A percentile compares a stretch with the other conserved stretches of the same genome.
phyloP scores from a whole-genome alignment of 2,888 invertebrate genomes.

The Hoplodrina blanda region DNA sequence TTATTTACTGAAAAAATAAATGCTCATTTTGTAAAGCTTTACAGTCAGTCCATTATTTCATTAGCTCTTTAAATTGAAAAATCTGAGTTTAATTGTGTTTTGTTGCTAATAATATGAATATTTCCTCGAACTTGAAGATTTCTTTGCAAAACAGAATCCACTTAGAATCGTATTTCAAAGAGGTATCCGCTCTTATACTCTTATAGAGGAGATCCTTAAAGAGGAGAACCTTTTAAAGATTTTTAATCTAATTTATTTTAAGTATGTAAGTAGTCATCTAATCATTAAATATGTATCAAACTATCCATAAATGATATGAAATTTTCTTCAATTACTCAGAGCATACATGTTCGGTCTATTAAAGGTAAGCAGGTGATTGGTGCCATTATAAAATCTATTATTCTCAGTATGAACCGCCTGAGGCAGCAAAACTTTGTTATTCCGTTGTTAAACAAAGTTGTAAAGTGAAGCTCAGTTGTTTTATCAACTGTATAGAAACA shows the following conservation, averaged over 20 bases:
- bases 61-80: constrained; percentile 10
- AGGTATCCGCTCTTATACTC: too few relatives aligned
- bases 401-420: constrained; percentile 26
- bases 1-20: constrained; percentile 5
- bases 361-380: constrained; percentile 20
- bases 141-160: neutral
- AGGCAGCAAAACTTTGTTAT: constrained; percentile 34
- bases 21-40: constrained; percentile 5
- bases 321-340: neutral
- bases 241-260: neutral
- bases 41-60: neutral
- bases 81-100: neutral
- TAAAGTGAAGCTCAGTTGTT: constrained; percentile 51
- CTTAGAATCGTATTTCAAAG: neutral
- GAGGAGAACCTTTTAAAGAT: neutral
- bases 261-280: neutral
- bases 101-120: neutral
- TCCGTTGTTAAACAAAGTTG: constrained; percentile 47
- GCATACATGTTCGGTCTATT: neutral
- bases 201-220: neutral
- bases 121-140: neutral
- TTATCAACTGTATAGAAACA: constrained; percentile 50
- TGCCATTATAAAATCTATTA: constrained; percentile 37
- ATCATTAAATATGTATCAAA: neutral
- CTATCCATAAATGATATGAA: neutral